Evolutionary conservation across 1,140 invertebrate genomes (phyloP).

Genomic region (Monomorium pharaonis): DNA sequence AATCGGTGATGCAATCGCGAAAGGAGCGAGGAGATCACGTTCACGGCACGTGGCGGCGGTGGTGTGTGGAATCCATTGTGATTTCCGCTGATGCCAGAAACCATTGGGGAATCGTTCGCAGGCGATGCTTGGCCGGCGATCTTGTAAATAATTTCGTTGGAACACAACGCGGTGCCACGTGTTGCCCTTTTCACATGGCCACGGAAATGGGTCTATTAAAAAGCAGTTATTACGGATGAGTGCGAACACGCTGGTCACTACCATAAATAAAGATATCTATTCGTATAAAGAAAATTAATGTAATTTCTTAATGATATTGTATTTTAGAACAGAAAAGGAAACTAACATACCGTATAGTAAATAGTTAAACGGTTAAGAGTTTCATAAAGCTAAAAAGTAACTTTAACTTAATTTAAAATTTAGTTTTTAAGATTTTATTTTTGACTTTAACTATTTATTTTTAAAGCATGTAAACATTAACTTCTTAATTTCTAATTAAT

Average conservation of each 20-base stretch:
- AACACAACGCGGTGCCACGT: neutral
- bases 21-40: constrained; percentile 29
- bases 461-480: no score
- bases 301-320: neutral
- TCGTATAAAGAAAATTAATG: neutral
- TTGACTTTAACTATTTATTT: no score
- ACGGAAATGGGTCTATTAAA: constrained; percentile 23
- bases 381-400: no score
- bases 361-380: no score
- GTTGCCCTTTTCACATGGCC: constrained; percentile 6
- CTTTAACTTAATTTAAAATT: no score
- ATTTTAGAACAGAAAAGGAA: neutral
- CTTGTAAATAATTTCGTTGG: constrained; percentile 34
- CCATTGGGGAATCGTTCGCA: constrained; percentile 12
- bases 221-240: neutral
- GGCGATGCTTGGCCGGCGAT: neutral
- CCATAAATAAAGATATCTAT: neutral
- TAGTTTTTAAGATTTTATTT: no score
- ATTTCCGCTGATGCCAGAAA: constrained; percentile 44
- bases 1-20: constrained; percentile 39
- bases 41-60: neutral
- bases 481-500: no score
- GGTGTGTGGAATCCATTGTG: constrained; percentile 9
- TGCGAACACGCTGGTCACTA: neutral
- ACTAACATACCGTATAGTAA: neutral